A percentile compares a stretch with the other conserved stretches of the same genome.
Conservation (phyloP, 2,797 vertebrate species). For the Spea hammondii region DNA sequence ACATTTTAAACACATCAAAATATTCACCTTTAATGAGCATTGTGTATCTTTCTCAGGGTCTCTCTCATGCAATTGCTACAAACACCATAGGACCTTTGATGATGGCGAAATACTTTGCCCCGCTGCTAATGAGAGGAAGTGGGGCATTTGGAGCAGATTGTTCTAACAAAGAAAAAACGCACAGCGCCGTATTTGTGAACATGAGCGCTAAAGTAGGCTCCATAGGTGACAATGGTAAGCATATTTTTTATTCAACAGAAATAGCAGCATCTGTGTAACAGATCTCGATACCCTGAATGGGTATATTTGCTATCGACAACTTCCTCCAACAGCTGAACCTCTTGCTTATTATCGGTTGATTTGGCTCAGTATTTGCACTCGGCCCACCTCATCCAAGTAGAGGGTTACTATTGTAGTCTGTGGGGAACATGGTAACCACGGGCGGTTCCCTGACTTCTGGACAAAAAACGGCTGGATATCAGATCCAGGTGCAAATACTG, state of each 20-base stretch:
- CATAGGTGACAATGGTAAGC: slow-evolving; percentile 67
- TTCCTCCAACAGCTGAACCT: no score
- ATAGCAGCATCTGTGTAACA: no score
- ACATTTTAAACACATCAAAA: background rate
- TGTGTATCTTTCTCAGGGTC: slow-evolving; percentile 55
- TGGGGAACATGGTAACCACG: no score
- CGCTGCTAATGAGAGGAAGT: slow-evolving; percentile 66
- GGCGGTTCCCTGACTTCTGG: no score
- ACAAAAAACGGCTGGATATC: no score
- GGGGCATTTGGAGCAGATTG: slow-evolving; percentile 66
- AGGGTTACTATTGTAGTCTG: no score
- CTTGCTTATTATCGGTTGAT: no score
- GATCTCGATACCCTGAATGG: no score
- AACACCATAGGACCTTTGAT: slow-evolving; percentile 67
- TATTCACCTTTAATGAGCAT: background rate
- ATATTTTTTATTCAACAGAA: background rate
- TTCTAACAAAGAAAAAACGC: slow-evolving; percentile 62
- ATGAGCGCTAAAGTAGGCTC: slow-evolving; percentile 71
- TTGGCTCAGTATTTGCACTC: no score
- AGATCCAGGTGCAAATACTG: no score
- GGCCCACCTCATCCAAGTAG: no score
- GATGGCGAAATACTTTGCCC: slow-evolving; percentile 70
- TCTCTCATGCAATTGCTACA: slow-evolving; percentile 64
- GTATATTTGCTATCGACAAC: no score
- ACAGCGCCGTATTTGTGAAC: slow-evolving; percentile 66